phyloP scores from a whole-genome alignment of 2,888 invertebrate species.

The Sepioteuthis lessoniana region DNA sequence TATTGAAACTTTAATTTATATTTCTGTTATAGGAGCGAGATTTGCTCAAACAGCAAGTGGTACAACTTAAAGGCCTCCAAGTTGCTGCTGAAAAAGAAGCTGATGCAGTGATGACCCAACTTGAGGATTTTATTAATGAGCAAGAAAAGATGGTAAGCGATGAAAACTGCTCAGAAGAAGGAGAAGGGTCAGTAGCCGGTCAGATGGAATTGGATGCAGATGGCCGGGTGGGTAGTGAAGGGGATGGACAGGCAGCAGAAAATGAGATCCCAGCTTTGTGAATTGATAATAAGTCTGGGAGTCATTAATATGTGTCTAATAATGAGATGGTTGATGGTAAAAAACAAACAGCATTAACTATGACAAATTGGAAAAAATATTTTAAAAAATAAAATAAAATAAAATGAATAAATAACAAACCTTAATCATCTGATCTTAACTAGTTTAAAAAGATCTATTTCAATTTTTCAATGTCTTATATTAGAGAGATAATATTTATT shows the following conservation, averaged over 20 bases:
- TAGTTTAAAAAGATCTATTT: not conserved
- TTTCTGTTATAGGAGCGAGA: slow-evolving; percentile 67
- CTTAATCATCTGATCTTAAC: not conserved
- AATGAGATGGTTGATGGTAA: not conserved
- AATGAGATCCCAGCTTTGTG: slow-evolving; percentile 49
- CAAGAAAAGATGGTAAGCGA: slow-evolving; percentile 71
- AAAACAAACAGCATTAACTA: not conserved
- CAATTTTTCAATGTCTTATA: not conserved
- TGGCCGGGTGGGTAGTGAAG: slow-evolving; percentile 41
- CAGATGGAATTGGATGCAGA: slow-evolving; percentile 47
- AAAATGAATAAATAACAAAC: not conserved
- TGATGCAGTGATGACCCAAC: slow-evolving; percentile 71
- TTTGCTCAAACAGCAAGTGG: slow-evolving; percentile 69
- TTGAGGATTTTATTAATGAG: slow-evolving; percentile 74
- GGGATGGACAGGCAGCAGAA: slow-evolving; percentile 45
- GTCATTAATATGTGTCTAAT: not conserved
- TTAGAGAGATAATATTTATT: not conserved
- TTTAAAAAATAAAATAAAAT: not conserved
- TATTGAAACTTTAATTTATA: not conserved
- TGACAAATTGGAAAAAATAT: not conserved
- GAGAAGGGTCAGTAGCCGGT: slow-evolving; percentile 34
- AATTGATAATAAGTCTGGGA: slow-evolving; percentile 21
- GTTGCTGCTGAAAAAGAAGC: slow-evolving; percentile 73
- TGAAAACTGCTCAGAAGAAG: not conserved
- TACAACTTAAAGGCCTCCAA: slow-evolving; percentile 70